These are phyloP conservation scores for Biston stratarius DNA, from an alignment of 2,888 invertebrate genomes.

Conservation along the genomic window DNA sequence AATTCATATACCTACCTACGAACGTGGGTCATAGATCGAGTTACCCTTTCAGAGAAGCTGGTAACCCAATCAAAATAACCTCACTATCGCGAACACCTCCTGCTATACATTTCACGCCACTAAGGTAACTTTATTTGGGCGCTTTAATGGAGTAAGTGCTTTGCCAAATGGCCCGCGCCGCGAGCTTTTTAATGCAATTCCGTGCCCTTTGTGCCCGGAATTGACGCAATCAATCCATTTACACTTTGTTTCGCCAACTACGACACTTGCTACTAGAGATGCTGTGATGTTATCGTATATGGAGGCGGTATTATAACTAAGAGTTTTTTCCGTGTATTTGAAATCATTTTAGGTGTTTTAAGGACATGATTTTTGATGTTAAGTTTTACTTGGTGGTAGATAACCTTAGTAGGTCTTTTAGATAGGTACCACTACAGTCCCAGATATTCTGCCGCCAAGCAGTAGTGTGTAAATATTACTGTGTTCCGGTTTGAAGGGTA, in stretches of 20 bases:
- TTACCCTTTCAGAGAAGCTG: slow-evolving; percentile 18
- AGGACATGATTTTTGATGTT: neutral
- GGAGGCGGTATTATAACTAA: slow-evolving; percentile 64
- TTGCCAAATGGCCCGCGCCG: slow-evolving; percentile 81
- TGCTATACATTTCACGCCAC: slow-evolving; percentile 64
- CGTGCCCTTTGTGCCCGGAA: slow-evolving; percentile 83
- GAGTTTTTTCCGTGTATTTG: slow-evolving; percentile 62
- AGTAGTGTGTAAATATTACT: too few species aligned
- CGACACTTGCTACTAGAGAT: slow-evolving; percentile 51
- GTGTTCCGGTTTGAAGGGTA: too few species aligned
- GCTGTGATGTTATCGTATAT: slow-evolving; percentile 37
- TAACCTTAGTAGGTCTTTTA: too few species aligned
- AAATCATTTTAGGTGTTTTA: neutral
- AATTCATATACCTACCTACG: neutral
- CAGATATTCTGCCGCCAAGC: too few species aligned
- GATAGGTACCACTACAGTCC: too few species aligned
- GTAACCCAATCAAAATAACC: slow-evolving; percentile 44
- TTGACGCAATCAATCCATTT: slow-evolving; percentile 87
- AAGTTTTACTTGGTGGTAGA: neutral
- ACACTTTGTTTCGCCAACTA: slow-evolving; percentile 86
- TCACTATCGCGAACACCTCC: slow-evolving; percentile 39
- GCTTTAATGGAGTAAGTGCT: slow-evolving; percentile 85
- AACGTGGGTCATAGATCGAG: slow-evolving; percentile 11
- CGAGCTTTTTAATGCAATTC: slow-evolving; percentile 86
- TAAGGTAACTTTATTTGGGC: slow-evolving; percentile 83